Conservation (phyloP, 2,797 vertebrate genomes). For the Serranus cabrilla region DNA sequence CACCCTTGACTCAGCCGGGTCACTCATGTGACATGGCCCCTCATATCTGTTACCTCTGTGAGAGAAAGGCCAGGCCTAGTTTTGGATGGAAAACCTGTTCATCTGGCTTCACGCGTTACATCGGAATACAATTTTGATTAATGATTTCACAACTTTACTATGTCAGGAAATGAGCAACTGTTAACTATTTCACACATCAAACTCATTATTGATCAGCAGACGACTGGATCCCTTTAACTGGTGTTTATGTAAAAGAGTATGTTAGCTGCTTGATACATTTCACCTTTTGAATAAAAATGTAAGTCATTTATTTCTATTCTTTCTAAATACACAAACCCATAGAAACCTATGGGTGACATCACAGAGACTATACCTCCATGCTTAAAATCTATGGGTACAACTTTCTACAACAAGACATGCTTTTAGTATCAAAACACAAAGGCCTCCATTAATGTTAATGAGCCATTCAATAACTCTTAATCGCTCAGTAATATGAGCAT, state of each 20-base stretch:
- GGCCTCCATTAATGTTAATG: too few relatives aligned
- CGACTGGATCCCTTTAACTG: background rate
- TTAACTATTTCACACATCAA: background rate
- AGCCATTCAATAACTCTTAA: too few relatives aligned
- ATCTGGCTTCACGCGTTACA: background rate
- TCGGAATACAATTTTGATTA: background rate
- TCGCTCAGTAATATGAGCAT: too few relatives aligned
- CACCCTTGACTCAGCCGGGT: background rate
- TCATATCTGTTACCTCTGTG: background rate
- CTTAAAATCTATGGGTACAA: too few relatives aligned
- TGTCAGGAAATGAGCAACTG: background rate
- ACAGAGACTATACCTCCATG: too few relatives aligned
- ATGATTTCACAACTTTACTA: background rate
- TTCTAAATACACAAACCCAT: too few relatives aligned
- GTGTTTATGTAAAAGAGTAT: background rate
- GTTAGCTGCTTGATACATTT: background rate
- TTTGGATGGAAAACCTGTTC: background rate
- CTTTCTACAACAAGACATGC: too few relatives aligned
- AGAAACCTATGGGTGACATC: too few relatives aligned
- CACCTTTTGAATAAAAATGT: too few relatives aligned
- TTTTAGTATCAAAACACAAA: too few relatives aligned
- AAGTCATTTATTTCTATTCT: too few relatives aligned
- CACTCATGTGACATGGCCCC: background rate
- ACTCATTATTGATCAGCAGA: background rate
- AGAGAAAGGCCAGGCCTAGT: background rate